Conservation (phyloP, 2,113 vertebrate species). For the Pygoscelis adeliae region DNA sequence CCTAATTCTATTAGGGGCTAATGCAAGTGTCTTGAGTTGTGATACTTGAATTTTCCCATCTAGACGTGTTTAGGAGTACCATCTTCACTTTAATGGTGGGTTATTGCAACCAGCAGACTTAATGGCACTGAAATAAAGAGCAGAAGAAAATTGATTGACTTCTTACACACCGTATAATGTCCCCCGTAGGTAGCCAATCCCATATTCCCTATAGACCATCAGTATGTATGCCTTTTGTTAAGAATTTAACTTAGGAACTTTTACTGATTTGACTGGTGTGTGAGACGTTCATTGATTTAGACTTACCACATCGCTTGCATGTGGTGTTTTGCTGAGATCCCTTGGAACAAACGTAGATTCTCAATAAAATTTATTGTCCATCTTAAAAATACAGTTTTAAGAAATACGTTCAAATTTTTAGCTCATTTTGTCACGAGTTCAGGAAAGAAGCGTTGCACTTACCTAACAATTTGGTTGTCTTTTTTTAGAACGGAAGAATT, state of each 20-base stretch:
- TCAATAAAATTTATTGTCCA: not conserved
- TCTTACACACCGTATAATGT: too few species aligned
- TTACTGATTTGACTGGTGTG: not conserved
- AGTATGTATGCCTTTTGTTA: not conserved
- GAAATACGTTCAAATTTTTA: not conserved
- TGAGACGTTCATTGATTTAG: not conserved
- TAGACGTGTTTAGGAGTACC: not conserved
- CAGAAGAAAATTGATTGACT: not conserved
- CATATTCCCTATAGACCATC: not conserved
- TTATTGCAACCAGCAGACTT: not conserved
- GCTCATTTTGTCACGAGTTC: not conserved
- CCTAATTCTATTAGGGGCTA: not conserved
- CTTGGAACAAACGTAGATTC: not conserved
- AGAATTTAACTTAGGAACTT: not conserved
- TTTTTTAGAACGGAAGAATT: not conserved
- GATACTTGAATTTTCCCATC: not conserved
- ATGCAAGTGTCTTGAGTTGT: not conserved
- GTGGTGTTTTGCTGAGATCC: not conserved
- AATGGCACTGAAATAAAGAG: not conserved
- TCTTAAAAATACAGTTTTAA: not conserved
- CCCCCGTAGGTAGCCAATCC: not conserved
- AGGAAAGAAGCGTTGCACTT: not conserved
- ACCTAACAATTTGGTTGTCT: not conserved
- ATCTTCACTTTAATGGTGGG: not conserved
- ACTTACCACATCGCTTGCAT: accelerated